Percentiles rank a stretch among this genome's conserved stretches.
Evolutionary conservation across 1,140 invertebrate genomes (phyloP).

Genomic region (Drusus annulatus): DNA sequence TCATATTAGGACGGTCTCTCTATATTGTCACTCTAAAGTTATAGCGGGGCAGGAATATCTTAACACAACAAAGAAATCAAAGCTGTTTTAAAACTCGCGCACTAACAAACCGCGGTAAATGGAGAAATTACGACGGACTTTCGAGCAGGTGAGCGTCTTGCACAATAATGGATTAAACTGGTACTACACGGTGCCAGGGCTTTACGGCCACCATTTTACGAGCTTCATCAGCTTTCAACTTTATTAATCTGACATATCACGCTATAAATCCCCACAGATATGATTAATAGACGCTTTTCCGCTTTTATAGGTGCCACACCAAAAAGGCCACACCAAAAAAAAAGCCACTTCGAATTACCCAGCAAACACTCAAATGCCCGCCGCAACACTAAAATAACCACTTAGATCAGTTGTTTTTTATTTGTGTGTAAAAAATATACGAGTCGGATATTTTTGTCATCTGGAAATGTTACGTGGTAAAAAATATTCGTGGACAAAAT

Average conservation of each 20-base stretch:
- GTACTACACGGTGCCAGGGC: slow-evolving; percentile 34
- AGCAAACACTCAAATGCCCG: no score
- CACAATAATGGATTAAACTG: slow-evolving; percentile 30
- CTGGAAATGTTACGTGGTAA: background rate
- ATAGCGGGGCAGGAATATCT: no score
- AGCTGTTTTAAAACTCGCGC: no score
- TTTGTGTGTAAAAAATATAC: background rate
- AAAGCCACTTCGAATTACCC: no score
- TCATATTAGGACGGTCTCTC: no score
- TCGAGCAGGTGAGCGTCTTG: background rate
- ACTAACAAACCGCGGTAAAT: no score
- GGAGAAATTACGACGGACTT: no score
- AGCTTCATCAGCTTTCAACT: slow-evolving; percentile 21
- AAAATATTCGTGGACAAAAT: background rate
- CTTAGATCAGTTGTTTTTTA: slow-evolving; percentile 22
- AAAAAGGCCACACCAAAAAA: background rate
- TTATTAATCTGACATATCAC: slow-evolving; percentile 44
- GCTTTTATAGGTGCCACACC: slow-evolving; percentile 8
- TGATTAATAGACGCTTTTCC: slow-evolving; percentile 27
- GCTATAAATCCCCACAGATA: slow-evolving; percentile 29
- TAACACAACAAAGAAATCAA: no score
- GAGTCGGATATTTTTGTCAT: background rate
- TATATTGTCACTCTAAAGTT: no score
- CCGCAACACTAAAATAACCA: slow-evolving; percentile 3
- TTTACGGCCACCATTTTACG: slow-evolving; percentile 18